Base-by-base conservation (phyloP, 2,113 vertebrate genomes). In the Callospermophilus lateralis region DNA sequence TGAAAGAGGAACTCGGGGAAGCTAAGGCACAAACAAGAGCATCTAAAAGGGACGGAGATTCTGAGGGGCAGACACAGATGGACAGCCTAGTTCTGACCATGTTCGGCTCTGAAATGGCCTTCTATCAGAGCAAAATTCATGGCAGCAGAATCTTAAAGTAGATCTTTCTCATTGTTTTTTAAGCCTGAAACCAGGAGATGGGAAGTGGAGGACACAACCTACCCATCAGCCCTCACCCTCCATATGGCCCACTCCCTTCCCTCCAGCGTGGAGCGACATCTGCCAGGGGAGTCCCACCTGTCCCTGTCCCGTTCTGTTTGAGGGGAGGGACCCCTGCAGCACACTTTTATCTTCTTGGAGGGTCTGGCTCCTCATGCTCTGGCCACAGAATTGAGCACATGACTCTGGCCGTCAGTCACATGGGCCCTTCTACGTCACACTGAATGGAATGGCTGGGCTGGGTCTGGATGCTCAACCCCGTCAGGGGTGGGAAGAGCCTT, bases 221-320 rank as follows among this genome's bases (percentile, higher is more conserved):
- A 45, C 3, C 12, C 28, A 42, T 22, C 16, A 37, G 30, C 34
- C 89, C 42, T 26, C 58, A 32, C 11, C 34, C 73, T 87, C 39
- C 37, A 37, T 24, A 34, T 30, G 10, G 24, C 4, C 19, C 48
- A 65, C 34, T 4, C 37, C 10, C 4, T 53, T 39, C 24, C 3
- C 30, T 48, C 58, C 12, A 19, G 13, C 2, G 1, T 51, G 39
- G 13, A 3, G 1, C 9, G 1, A 2, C 37, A 8, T 4, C 32
- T 6, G 20, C 4, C 17, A 55, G 58, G n/a, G 63, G 39, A 28
- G 6, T 6, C 22, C 4, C 0, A 4, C 1, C n/a, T 2, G 0
- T 2, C 1, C 37, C 26, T 1, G 0, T 16, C 13, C 8, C 8
- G 4, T 12, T 73, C 37, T 9, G 8, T 39, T 24, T 78, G 30